Evolutionary conservation across 2,797 vertebrate genomes (phyloP).

Genomic region (Hypotaenidia okinawae): DNA sequence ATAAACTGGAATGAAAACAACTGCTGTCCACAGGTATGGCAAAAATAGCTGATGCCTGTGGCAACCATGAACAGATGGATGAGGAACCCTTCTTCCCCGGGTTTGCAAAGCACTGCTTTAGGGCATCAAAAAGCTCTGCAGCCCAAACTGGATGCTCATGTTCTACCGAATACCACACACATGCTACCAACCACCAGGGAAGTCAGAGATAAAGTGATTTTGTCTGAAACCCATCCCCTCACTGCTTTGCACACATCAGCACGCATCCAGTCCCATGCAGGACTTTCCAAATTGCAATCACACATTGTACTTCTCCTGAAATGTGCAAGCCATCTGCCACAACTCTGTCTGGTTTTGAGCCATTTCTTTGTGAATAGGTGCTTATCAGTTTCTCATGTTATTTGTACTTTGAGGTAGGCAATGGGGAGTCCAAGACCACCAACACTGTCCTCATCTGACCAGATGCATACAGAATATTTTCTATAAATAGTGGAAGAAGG

Average conservation of each 20-base stretch:
- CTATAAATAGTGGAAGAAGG: slow-evolving; percentile 33
- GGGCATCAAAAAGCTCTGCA: slow-evolving; percentile 7
- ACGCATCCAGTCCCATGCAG: neutral
- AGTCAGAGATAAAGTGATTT: neutral
- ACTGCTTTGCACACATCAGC: neutral
- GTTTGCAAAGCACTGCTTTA: slow-evolving; percentile 10
- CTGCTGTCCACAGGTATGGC: slow-evolving; percentile 7
- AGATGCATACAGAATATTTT: slow-evolving; percentile 59
- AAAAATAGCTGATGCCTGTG: neutral
- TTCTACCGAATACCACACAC: slow-evolving; percentile 51
- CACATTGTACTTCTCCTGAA: slow-evolving; percentile 41
- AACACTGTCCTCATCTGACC: slow-evolving; percentile 36
- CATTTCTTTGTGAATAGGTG: slow-evolving; percentile 63
- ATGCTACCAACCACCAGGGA: slow-evolving; percentile 20
- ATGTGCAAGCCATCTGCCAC: slow-evolving; percentile 69
- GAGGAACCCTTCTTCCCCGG: neutral
- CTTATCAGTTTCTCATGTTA: slow-evolving; percentile 54
- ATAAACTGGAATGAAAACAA: slow-evolving; percentile 13
- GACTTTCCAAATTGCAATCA: slow-evolving; percentile 16
- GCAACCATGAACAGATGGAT: neutral
- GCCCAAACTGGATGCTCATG: neutral
- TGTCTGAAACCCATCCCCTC: slow-evolving; percentile 12
- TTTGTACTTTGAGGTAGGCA: slow-evolving; percentile 63
- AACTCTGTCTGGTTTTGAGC: slow-evolving; percentile 52
- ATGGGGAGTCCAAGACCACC: slow-evolving; percentile 60